These are phyloP conservation scores for Tribolium madens DNA, from an alignment of 1,140 invertebrate genomes.

Conservation along the genomic window DNA sequence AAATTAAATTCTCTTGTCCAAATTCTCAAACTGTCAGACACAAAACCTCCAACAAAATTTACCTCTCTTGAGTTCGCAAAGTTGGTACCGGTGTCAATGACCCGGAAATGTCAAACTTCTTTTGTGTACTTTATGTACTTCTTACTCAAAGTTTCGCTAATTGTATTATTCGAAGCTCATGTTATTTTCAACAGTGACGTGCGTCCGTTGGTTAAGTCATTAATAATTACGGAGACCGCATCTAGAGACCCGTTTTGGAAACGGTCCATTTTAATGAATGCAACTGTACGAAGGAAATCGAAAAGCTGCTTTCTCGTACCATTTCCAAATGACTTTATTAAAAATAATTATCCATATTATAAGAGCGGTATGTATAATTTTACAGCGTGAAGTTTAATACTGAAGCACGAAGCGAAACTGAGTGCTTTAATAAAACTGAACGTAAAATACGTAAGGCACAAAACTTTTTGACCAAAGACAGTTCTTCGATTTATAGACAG, in stretches of 20 bases:
- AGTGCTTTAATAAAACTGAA: too few species aligned
- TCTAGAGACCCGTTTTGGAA: conserved; percentile 9
- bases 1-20: neutral
- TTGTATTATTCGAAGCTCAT: neutral
- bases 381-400: too few species aligned
- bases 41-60: too few species aligned
- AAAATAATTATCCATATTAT: neutral
- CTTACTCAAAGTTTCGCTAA: neutral
- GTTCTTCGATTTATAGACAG: too few species aligned
- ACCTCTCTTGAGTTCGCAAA: too few species aligned
- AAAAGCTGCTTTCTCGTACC: neutral
- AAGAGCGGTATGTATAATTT: neutral
- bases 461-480: too few species aligned
- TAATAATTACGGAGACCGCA: conserved; percentile 1
- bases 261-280: conserved; percentile 12
- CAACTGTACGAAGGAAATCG: conserved; percentile 4
- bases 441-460: too few species aligned
- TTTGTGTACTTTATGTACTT: neutral
- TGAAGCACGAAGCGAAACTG: too few species aligned
- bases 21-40: neutral
- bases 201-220: neutral
- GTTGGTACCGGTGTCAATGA: too few species aligned
- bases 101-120: neutral
- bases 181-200: neutral
- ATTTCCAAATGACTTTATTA: neutral